Evolutionary conservation across 2,113 vertebrate species (phyloP).

Genomic region (Rhombomys opimus): DNA sequence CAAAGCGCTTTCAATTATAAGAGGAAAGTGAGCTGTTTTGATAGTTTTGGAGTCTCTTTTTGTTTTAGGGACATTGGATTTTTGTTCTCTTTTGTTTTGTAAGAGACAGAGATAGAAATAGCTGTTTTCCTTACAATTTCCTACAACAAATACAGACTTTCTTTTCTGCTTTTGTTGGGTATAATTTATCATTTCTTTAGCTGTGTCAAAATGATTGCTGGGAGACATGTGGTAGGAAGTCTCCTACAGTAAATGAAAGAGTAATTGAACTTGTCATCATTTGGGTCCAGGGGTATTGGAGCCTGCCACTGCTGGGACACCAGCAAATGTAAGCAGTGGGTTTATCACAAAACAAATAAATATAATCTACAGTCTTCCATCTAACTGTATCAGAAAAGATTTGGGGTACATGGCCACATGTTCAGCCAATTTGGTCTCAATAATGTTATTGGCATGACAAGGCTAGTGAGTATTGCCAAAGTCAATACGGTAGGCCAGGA

Average conservation of each 20-base stretch:
- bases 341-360: constrained; percentile 77
- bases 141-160: constrained; percentile 44
- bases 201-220: constrained; percentile 62
- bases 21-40: constrained; percentile 64
- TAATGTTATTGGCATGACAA: constrained; percentile 60
- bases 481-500: constrained; percentile 55
- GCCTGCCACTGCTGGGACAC: constrained; percentile 46
- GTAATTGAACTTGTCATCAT: constrained; percentile 67
- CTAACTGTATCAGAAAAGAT: constrained; percentile 64
- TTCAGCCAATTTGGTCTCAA: constrained; percentile 62
- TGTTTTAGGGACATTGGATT: not conserved
- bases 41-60: constrained; percentile 39
- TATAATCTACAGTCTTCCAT: constrained; percentile 54
- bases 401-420: constrained; percentile 28
- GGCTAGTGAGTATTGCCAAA: constrained; percentile 54
- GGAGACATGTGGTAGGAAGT: constrained; percentile 67
- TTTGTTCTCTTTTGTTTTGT: not conserved
- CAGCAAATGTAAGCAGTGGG: constrained; percentile 60
- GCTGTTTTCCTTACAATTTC: constrained; percentile 71
- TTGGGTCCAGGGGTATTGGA: constrained; percentile 62
- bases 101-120: constrained; percentile 58
- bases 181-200: constrained; percentile 74
- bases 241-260: constrained; percentile 53
- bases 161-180: constrained; percentile 75
- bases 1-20: constrained; percentile 58